Evolutionary conservation across 2,797 vertebrate species (phyloP).

Genomic region (Knipowitschia caucasica): DNA sequence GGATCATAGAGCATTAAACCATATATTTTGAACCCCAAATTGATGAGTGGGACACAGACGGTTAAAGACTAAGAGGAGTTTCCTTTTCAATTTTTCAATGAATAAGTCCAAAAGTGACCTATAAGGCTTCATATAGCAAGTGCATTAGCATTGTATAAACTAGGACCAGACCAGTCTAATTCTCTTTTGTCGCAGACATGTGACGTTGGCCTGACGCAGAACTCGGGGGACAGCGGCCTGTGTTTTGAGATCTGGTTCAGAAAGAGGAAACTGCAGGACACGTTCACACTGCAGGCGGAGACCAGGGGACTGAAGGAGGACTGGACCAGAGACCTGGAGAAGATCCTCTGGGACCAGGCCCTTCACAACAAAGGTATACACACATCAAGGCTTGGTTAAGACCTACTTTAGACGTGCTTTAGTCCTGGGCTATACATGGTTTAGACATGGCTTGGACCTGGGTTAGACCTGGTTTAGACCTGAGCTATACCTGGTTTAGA

Average conservation of each 20-base stretch:
- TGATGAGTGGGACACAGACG: too few species aligned
- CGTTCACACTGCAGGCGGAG: constrained; percentile 74
- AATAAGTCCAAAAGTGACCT: too few species aligned
- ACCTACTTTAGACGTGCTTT: not conserved
- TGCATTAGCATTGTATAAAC: too few species aligned
- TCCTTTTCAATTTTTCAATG: too few species aligned
- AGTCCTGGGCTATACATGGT: not conserved
- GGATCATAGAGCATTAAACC: too few species aligned
- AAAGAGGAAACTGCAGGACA: constrained; percentile 82
- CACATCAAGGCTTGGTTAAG: not conserved
- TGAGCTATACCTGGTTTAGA: not conserved
- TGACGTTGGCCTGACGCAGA: constrained; percentile 83
- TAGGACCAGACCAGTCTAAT: too few species aligned
- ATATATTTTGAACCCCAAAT: too few species aligned
- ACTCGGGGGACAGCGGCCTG: constrained; percentile 76
- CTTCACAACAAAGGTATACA: constrained; percentile 80
- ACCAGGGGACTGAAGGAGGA: constrained; percentile 70
- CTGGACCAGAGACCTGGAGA: constrained; percentile 80
- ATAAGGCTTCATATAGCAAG: too few species aligned
- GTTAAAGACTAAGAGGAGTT: too few species aligned
- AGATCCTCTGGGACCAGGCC: constrained; percentile 84
- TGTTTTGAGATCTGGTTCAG: constrained; percentile 87
- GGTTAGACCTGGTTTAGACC: not conserved
- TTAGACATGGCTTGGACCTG: not conserved
- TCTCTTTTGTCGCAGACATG: constrained; percentile 66